phyloP scores from a whole-genome alignment of 2,113 vertebrate genomes.

The Thunnus thynnus region DNA sequence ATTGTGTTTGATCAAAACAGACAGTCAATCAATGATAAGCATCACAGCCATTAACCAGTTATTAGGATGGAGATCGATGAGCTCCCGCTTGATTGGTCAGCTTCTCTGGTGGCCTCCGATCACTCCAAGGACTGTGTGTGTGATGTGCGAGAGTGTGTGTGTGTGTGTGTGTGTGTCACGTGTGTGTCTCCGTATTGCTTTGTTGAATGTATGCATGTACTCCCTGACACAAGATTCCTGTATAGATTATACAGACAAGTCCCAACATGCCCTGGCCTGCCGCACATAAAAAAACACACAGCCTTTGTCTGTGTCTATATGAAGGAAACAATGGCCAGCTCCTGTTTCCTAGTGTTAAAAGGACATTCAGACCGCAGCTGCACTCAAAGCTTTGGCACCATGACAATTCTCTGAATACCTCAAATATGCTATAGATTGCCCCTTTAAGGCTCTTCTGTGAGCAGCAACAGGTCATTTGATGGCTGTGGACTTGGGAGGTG shows the following conservation, averaged over 20 bases:
- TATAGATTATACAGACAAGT: conserved; percentile 69
- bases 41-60: conserved; percentile 66
- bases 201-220: conserved; percentile 31
- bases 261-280: conserved; percentile 66
- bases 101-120: conserved; percentile 32
- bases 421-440: conserved; percentile 30
- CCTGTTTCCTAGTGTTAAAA: conserved; percentile 74
- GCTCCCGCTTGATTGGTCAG: conserved; percentile 34
- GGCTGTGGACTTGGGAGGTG: not conserved
- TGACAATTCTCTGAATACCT: conserved; percentile 58
- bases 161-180: not conserved
- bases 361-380: conserved; percentile 74
- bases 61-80: conserved; percentile 61
- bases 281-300: conserved; percentile 64
- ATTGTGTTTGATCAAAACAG: conserved; percentile 65
- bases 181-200: conserved; percentile 13
- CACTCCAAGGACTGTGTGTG: conserved; percentile 20
- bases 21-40: conserved; percentile 59
- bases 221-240: conserved; percentile 39
- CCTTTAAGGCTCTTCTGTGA: conserved; percentile 24
- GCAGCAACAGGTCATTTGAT: not conserved
- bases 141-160: not conserved
- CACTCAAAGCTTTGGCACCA: conserved; percentile 60
- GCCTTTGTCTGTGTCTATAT: conserved; percentile 67
- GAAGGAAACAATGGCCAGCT: conserved; percentile 76